Conservation (phyloP, 2,113 vertebrate genomes). For the Thoracochromis brauschi region DNA sequence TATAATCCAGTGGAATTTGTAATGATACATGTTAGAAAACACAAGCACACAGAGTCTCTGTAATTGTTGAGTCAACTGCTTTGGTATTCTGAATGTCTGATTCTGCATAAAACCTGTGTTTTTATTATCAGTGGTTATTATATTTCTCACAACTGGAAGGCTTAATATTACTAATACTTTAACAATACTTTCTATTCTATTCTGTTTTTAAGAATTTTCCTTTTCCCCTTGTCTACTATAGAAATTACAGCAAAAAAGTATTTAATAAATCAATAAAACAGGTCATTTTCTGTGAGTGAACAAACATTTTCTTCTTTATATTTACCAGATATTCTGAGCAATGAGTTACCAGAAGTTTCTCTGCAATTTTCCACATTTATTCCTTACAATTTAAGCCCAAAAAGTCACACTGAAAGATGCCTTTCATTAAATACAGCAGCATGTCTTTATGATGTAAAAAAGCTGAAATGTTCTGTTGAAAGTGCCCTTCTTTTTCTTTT, state of each 20-base stretch:
- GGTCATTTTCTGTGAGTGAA: not conserved
- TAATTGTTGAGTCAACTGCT: not conserved
- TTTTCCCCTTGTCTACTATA: fast-evolving
- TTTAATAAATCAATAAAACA: not conserved
- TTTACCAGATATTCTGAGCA: not conserved
- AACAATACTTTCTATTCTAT: not conserved
- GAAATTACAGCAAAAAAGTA: not conserved
- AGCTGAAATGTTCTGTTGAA: not conserved
- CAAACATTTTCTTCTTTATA: not conserved
- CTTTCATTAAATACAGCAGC: not conserved
- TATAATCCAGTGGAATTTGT: not conserved
- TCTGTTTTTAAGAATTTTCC: not conserved
- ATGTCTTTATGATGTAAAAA: not conserved
- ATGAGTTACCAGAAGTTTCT: not conserved
- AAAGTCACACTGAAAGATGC: not conserved
- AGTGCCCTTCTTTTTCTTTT: not conserved
- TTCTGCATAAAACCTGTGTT: not conserved
- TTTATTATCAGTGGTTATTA: not conserved
- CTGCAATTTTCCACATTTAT: not conserved
- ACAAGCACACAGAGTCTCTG: not conserved
- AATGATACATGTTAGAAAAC: not conserved
- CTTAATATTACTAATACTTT: not conserved
- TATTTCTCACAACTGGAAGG: not conserved
- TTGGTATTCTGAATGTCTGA: not conserved
- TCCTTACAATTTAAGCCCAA: not conserved